Percentiles rank a stretch among this genome's conserved stretches.
These are phyloP conservation scores for Epinotia nisella DNA, from an alignment of 2,888 invertebrate genomes.

Conservation along the genomic window DNA sequence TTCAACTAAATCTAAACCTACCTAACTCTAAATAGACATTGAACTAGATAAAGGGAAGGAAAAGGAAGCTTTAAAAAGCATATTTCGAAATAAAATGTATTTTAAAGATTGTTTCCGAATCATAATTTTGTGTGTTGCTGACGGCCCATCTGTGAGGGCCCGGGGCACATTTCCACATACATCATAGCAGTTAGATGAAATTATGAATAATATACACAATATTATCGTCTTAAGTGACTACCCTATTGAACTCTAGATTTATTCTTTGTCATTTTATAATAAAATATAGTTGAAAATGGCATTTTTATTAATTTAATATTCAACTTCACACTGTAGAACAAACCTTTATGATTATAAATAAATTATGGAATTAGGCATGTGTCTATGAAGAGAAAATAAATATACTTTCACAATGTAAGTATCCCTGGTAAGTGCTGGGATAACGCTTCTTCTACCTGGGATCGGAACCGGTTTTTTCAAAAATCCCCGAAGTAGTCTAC, in stretches of 20 bases:
- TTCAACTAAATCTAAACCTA: slow-evolving; percentile 62
- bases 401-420: no score
- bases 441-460: no score
- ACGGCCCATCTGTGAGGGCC: slow-evolving; percentile 54
- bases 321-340: background rate
- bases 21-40: slow-evolving; percentile 53
- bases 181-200: slow-evolving; percentile 71
- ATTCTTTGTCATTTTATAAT: slow-evolving; percentile 90
- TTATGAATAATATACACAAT: slow-evolving; percentile 76
- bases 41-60: slow-evolving; percentile 54
- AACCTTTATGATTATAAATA: background rate
- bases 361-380: background rate
- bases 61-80: slow-evolving; percentile 70
- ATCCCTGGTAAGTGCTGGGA: no score
- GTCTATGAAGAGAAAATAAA: no score
- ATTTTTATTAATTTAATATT: slow-evolving; percentile 50
- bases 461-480: no score
- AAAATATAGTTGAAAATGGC: slow-evolving; percentile 84
- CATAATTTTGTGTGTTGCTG: slow-evolving; percentile 65
- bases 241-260: slow-evolving; percentile 87
- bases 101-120: slow-evolving; percentile 66
- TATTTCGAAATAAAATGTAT: slow-evolving; percentile 69
- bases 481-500: no score
- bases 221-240: slow-evolving; percentile 79
- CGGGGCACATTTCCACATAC: slow-evolving; percentile 59